A percentile compares a stretch with the other conserved stretches of the same genome.
Evolutionary conservation across 2,113 vertebrate genomes (phyloP).

Genomic region (Himantopus leucocephalus): DNA sequence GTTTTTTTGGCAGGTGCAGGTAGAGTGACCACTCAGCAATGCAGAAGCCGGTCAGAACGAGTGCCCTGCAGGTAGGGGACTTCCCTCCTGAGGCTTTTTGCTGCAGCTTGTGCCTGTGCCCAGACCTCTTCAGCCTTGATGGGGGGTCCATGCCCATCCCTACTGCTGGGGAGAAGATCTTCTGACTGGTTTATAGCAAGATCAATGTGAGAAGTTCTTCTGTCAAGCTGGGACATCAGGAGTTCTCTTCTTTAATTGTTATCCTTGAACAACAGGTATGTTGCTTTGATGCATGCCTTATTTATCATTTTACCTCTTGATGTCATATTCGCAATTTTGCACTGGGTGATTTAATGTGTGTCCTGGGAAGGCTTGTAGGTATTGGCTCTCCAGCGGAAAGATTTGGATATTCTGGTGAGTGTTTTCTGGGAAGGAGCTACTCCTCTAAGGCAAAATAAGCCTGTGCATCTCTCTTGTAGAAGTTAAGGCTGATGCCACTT

Average conservation of each 20-base stretch:
- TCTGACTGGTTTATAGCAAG: not conserved
- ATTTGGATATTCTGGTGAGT: not conserved
- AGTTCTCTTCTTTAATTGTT: not conserved
- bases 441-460: not conserved
- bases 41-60: not conserved
- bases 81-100: not conserved
- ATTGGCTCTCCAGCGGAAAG: not conserved
- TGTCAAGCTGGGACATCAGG: not conserved
- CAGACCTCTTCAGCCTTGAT: not conserved
- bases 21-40: not conserved
- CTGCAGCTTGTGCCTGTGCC: not conserved
- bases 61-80: not conserved
- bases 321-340: not conserved
- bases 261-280: not conserved
- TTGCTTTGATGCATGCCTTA: not conserved
- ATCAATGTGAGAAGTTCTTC: not conserved
- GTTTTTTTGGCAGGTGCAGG: not conserved
- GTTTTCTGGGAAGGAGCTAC: not conserved
- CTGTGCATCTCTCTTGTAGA: not conserved
- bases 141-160: not conserved
- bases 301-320: not conserved
- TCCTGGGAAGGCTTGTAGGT: not conserved
- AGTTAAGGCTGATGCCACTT: not conserved
- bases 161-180: not conserved
- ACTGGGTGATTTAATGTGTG: not conserved